Evolutionary conservation across 2,113 vertebrate genomes (phyloP).

Genomic region (Larimichthys crocea): DNA sequence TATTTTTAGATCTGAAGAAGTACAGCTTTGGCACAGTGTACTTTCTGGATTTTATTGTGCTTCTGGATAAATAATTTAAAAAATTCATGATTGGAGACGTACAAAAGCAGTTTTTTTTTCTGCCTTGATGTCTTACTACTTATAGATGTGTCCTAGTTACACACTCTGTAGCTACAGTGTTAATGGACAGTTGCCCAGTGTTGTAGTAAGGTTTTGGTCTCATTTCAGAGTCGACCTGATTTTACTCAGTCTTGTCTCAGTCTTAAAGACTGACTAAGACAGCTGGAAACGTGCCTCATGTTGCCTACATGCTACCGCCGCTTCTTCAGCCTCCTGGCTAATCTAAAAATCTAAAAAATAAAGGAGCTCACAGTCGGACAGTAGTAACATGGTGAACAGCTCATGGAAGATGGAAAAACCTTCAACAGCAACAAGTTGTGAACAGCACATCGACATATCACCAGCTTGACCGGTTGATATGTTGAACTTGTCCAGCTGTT

Average conservation of each 20-base stretch:
- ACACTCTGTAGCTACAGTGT: background rate
- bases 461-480: background rate
- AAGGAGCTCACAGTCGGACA: background rate
- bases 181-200: background rate
- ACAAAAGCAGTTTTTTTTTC: background rate
- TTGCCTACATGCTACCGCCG: too few relatives aligned
- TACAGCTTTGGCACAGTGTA: constrained; percentile 27
- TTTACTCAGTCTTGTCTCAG: too few relatives aligned
- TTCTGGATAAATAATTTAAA: constrained; percentile 21
- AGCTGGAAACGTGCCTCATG: too few relatives aligned
- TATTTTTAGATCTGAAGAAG: constrained; percentile 74
- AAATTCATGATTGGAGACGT: constrained; percentile 1
- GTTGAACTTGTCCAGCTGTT: background rate
- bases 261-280: too few relatives aligned
- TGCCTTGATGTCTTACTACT: constrained; percentile 37
- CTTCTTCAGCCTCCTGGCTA: too few relatives aligned
- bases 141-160: constrained; percentile 38
- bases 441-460: background rate
- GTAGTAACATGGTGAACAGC: background rate
- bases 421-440: background rate
- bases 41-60: constrained; percentile 16
- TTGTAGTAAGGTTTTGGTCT: too few relatives aligned
- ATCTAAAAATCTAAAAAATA: background rate
- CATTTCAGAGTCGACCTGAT: too few relatives aligned
- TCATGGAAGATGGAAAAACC: background rate